These are phyloP conservation scores for Hirtodrosophila duncani DNA, from an alignment of 2,888 invertebrate genomes.

Conservation along the genomic window DNA sequence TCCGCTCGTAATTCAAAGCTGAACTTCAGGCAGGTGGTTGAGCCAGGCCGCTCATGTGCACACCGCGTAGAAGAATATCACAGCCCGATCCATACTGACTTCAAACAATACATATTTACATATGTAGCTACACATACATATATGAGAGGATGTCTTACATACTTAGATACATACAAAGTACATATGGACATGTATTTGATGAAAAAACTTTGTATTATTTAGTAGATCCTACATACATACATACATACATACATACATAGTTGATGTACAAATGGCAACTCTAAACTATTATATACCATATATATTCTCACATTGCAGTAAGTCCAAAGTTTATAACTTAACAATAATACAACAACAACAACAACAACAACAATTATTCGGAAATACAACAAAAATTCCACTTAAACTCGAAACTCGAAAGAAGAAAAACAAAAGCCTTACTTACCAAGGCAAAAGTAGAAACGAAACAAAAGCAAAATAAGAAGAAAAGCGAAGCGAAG, in stretches of 20 bases:
- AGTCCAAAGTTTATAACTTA: slow-evolving; percentile 11
- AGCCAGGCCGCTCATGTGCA: too few relatives aligned
- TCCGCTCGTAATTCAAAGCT: too few relatives aligned
- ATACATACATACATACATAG: slow-evolving; percentile 3
- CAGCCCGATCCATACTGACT: too few relatives aligned
- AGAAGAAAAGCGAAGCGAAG: slow-evolving; percentile 8
- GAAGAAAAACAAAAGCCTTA: neutral
- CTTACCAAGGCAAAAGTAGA: neutral
- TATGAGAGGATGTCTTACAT: too few relatives aligned
- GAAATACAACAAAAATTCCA: slow-evolving; percentile 9
- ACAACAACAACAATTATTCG: slow-evolving; percentile 26
- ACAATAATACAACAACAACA: too few relatives aligned
- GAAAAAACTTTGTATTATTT: too few relatives aligned
- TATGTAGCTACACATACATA: too few relatives aligned
- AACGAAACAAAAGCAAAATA: slow-evolving; percentile 4
- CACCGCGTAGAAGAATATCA: too few relatives aligned
- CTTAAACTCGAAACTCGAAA: neutral
- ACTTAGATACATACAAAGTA: too few relatives aligned
- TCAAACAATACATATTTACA: too few relatives aligned
- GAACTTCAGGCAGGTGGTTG: too few relatives aligned
- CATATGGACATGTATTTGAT: too few relatives aligned
- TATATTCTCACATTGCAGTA: slow-evolving; percentile 38
- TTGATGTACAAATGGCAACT: neutral
- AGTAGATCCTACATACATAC: slow-evolving; percentile 4
- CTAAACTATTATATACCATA: neutral